Evolutionary conservation across 2,113 vertebrate genomes (phyloP).

Genomic region (Pteruthius melanotis): DNA sequence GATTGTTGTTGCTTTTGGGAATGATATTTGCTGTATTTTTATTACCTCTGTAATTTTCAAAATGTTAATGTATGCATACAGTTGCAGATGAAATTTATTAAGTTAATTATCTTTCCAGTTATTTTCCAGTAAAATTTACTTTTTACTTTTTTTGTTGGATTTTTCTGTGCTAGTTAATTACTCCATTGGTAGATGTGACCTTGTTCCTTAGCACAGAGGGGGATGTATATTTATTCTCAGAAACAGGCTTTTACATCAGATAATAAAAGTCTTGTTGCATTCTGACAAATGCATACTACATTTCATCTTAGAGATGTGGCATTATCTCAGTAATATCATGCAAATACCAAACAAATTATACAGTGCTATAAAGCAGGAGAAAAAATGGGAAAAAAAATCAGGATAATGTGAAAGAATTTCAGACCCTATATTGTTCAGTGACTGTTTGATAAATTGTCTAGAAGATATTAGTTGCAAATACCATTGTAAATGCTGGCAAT

Average conservation of each 20-base stretch:
- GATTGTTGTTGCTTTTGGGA: constrained; percentile 2
- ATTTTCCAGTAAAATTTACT: not conserved
- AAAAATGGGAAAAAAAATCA: not conserved
- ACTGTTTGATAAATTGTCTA: not conserved
- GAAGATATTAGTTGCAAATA: not conserved
- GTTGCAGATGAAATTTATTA: not conserved
- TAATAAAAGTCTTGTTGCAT: constrained; percentile 4
- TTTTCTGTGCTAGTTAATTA: constrained; percentile 27
- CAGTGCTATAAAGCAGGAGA: not conserved
- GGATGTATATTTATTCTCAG: not conserved
- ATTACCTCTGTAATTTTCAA: constrained; percentile 22
- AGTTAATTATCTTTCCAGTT: constrained; percentile 46
- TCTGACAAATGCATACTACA: not conserved
- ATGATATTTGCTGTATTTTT: constrained; percentile 24
- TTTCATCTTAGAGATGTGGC: not conserved
- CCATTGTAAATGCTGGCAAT: not conserved
- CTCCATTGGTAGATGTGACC: not conserved
- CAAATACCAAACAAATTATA: constrained; percentile 28
- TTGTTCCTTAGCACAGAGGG: not conserved
- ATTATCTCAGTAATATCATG: constrained; percentile 8
- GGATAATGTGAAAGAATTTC: not conserved
- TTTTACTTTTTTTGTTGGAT: not conserved
- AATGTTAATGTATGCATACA: constrained; percentile 37
- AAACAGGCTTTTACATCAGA: not conserved
- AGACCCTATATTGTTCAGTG: not conserved